A percentile compares a stretch with the other conserved stretches of the same genome.
Conservation (phyloP, 2,113 vertebrate genomes). For the Cyprinodon variegatus region DNA sequence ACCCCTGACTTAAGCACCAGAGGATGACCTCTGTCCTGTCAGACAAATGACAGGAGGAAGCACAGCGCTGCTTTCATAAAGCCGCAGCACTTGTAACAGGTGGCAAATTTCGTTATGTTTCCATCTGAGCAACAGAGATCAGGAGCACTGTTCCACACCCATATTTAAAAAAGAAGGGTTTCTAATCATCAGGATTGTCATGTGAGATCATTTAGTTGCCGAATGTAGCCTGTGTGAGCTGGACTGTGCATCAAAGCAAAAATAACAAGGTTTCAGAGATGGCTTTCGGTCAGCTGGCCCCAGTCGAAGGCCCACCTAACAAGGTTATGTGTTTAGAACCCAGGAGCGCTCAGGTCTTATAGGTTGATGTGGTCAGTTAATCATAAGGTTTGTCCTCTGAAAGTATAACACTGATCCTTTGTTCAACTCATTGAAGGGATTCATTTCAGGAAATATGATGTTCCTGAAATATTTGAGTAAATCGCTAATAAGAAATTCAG, state of each 20-base stretch:
- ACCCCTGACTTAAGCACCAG: constrained; percentile 58
- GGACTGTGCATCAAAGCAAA: constrained; percentile 75
- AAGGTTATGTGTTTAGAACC: constrained; percentile 74
- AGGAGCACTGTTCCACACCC: constrained; percentile 72
- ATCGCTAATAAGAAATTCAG: constrained; percentile 12
- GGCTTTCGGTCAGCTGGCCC: constrained; percentile 71
- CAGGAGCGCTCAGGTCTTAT: constrained; percentile 68
- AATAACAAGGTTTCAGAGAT: constrained; percentile 80
- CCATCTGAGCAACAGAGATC: constrained; percentile 72
- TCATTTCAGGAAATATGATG: constrained; percentile 15
- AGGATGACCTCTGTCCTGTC: constrained; percentile 71
- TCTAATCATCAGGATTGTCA: constrained; percentile 80
- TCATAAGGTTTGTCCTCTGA: constrained; percentile 63
- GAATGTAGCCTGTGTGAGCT: constrained; percentile 70
- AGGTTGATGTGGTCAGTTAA: constrained; percentile 68
- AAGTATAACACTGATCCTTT: constrained; percentile 52
- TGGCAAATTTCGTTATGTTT: constrained; percentile 79
- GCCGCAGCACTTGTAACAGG: constrained; percentile 79
- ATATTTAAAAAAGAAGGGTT: constrained; percentile 76
- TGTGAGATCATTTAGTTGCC: constrained; percentile 77
- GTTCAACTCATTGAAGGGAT: constrained; percentile 20
- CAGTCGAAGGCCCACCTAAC: constrained; percentile 69
- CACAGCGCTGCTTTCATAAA: constrained; percentile 76
- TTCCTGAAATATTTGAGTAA: constrained; percentile 34
- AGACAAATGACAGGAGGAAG: constrained; percentile 77